Evolutionary conservation across 2,797 vertebrate genomes (phyloP), one percentile per base, ranked within the genome.

Genomic region (Crypturellus tataupa): DNA sequence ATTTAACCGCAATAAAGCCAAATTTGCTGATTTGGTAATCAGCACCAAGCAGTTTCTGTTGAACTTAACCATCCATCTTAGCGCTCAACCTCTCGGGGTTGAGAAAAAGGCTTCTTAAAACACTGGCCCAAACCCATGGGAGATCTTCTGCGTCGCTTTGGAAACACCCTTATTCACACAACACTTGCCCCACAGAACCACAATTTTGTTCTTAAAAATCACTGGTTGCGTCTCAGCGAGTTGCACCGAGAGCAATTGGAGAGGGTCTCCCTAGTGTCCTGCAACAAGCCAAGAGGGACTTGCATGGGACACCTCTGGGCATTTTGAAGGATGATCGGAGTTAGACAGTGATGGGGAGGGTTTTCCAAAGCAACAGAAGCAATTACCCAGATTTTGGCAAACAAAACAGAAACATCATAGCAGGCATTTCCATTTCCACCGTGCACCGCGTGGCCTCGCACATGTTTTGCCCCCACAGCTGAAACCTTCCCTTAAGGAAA

Each of bases 401-500:
- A 64, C 25, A 84, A 89, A 85, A 90, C 6, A 89, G 56, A 87
- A 83, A 85, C 46, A 95, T 90, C 20, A 79, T 24, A 87, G 44
- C 65, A 95, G 77, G 51, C 77, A 95, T 91, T 65, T 53, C 80
- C 77, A 95, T 91, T 65, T 51, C 80, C 31, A 1, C 33, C 78
- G 39, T 2, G 44, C 56, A 93, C 37, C 60, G 84, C 71, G 49
- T 18, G 59, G 58, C 70, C 55, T 90, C 95, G 59, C 18, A 77
- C 2, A 77, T 53, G 91, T 67, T 93, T 18, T 20, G 86, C 40
- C 90, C 91, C 96, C 91, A 90, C 80, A 33, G 35, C 89, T 85
- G 80, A 83, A 80, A 68, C 75, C 90, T 94, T 83, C 87, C 87
- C 91, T 95, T 94, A 85, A 95, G 47, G 85, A 91, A 90, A 72